Base-by-base conservation (phyloP, 2,888 invertebrate species). In the Sussaba pulchella region DNA sequence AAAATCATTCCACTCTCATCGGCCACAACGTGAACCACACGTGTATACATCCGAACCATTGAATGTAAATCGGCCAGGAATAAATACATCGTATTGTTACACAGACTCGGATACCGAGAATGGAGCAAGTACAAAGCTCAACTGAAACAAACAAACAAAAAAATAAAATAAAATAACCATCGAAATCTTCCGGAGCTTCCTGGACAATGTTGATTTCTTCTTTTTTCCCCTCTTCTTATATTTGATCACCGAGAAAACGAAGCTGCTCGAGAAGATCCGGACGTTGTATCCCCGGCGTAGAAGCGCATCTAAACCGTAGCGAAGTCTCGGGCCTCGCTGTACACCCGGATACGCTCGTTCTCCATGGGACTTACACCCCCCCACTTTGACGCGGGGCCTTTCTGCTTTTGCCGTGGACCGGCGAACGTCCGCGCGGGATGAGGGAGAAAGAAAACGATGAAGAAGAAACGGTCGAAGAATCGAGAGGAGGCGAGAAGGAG, bases 261-360 rank as follows among this genome's bases (percentile, higher is more conserved):
- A 41, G n/a, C 47, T 47, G 12, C 39, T 14, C 52, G n/a, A 41
- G n/a, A n/a, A n/a, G n/a, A 36, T 39, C 17, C 9, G 24, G 17
- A n/a, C 36, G 17, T 39, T 39, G 12, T 21, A 21, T n/a, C 12
- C 17, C 47, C 14, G 14, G 19, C 19, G 12, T 19, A 9, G 19
- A 39, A 59, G 14, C 39, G 24, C 26, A 43, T 52, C 54, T 57
- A 17, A 69, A 80, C 31, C 75, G 39, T 5, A 59, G 57, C 69
- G 47, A n/a, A 50, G 67, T 83, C 82, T 83, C 83, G 2, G n/a
- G 79, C 57, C 31, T 59, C 73, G 67, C 74, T 41, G 85, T 87
- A 86, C 89, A 89, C 90, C 90, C 90, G 89, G 90, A 89, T 90
- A 88, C 88, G 85, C 87, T 87, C 85, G 78, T 78, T 74, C 81